Conservation (phyloP, 2,797 vertebrate species). For the Etheostoma perlongum region DNA sequence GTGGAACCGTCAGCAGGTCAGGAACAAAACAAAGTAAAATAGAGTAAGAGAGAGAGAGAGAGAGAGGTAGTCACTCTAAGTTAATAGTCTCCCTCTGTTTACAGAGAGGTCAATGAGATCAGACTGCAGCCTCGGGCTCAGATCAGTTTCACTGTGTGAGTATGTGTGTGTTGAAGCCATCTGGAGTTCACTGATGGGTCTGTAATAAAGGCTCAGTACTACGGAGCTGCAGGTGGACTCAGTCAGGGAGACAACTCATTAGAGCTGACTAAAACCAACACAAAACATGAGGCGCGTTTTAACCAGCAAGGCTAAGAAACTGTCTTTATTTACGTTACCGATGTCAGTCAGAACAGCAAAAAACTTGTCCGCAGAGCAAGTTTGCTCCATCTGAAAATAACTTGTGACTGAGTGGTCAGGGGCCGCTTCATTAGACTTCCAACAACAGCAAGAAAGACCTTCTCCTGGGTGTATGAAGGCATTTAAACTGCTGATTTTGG, state of each 20-base stretch:
- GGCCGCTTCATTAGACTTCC: conserved; percentile 1
- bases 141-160: conserved; percentile 46
- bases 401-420: not conserved
- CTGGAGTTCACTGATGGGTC: conserved; percentile 46
- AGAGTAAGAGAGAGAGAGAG: conserved; percentile 9
- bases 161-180: conserved; percentile 36
- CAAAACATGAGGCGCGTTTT: conserved; percentile 22
- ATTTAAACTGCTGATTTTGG: conserved; percentile 24
- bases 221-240: conserved; percentile 20
- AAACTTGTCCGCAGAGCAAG: not conserved
- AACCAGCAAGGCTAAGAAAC: conserved; percentile 16
- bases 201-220: conserved; percentile 52
- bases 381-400: conserved; percentile 22
- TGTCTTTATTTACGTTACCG: conserved; percentile 39
- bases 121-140: conserved; percentile 46
- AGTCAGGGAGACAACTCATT: conserved; percentile 22
- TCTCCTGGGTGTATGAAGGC: not conserved
- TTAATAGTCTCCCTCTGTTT: conserved; percentile 54
- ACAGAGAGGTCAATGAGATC: conserved; percentile 42
- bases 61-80: conserved; percentile 11
- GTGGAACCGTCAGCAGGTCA: not conserved
- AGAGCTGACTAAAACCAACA: conserved; percentile 39
- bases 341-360: conserved; percentile 23
- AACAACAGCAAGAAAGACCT: conserved; percentile 29
- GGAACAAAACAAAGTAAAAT: conserved; percentile 3